These are phyloP conservation scores for Carterocephalus palaemon DNA, from an alignment of 2,888 invertebrate species.

Conservation along the genomic window DNA sequence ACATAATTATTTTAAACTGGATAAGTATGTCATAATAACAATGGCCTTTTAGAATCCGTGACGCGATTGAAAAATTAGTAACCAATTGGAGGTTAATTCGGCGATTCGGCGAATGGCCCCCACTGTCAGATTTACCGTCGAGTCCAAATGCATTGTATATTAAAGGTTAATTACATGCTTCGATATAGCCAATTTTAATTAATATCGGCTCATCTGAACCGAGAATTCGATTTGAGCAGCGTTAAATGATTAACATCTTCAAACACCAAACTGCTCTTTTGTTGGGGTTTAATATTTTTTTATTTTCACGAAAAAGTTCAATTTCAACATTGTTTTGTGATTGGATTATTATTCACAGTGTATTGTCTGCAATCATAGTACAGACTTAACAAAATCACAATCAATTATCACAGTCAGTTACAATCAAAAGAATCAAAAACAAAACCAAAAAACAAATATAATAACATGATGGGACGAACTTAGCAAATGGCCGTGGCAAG, in stretches of 20 bases:
- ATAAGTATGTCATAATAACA: too few species aligned
- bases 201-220: constrained; percentile 49
- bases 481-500: too few species aligned
- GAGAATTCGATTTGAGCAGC: constrained; percentile 64
- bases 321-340: neutral
- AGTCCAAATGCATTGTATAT: constrained; percentile 15
- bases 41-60: too few species aligned
- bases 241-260: constrained; percentile 50
- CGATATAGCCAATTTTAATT: constrained; percentile 50
- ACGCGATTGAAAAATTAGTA: neutral
- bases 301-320: constrained; percentile 29
- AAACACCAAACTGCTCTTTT: constrained; percentile 40
- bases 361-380: too few species aligned
- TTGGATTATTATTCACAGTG: too few species aligned
- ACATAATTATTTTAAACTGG: too few species aligned
- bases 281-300: constrained; percentile 35
- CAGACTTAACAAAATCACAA: too few species aligned
- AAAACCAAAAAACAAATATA: too few species aligned
- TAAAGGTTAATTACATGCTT: constrained; percentile 34
- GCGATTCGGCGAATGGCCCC: neutral
- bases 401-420: too few species aligned
- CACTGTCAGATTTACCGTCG: neutral
- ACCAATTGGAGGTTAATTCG: neutral
- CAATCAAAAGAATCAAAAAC: too few species aligned
- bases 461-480: too few species aligned